Conservation (phyloP, 1,140 invertebrate genomes). For the Drosophila neocordata region DNA sequence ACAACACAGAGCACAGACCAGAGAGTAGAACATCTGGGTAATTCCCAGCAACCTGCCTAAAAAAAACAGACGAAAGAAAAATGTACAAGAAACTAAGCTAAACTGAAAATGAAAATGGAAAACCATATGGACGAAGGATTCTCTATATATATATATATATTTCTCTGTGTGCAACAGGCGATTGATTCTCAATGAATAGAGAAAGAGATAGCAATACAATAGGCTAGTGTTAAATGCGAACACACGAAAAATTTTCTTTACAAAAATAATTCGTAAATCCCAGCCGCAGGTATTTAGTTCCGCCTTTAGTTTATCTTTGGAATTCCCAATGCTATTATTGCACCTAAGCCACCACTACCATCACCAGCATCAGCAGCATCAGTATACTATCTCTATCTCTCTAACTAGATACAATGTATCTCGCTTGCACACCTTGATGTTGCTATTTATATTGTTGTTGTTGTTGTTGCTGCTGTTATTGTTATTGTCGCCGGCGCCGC, state of each 20-base stretch:
- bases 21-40: constrained; percentile 44
- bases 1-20: neutral
- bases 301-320: constrained; percentile 73
- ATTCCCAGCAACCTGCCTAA: constrained; percentile 52
- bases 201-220: neutral
- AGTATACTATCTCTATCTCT: neutral
- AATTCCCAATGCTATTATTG: constrained; percentile 81
- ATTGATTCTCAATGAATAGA: constrained; percentile 28
- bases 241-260: neutral
- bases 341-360: constrained; percentile 66
- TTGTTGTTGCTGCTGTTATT: too few species aligned
- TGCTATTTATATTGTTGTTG: too few species aligned
- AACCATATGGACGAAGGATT: constrained; percentile 43
- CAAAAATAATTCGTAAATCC: constrained; percentile 65
- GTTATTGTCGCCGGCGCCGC: constrained; percentile 65
- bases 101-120: neutral
- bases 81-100: neutral
- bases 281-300: constrained; percentile 81
- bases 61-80: neutral
- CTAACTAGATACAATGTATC: neutral
- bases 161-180: neutral
- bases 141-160: too few species aligned
- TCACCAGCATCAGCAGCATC: constrained; percentile 14
- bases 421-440: neutral
- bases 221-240: neutral